A percentile compares a stretch with the other conserved stretches of the same genome.
phyloP scores from a whole-genome alignment of 2,888 invertebrate species.

The Graphium colonna region DNA sequence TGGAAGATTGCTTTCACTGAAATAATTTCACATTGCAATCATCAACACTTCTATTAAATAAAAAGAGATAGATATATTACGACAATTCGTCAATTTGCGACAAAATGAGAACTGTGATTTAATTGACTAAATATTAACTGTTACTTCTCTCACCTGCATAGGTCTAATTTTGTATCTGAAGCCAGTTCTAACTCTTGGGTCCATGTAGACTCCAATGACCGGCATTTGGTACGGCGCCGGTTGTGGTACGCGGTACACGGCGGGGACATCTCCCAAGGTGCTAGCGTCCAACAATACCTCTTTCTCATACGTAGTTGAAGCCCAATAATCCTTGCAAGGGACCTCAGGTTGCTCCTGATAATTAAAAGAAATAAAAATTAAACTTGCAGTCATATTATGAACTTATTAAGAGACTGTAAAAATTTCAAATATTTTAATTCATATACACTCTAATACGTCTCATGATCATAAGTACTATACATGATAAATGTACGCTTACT shows the following conservation, averaged over 20 bases:
- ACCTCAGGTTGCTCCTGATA: conserved; percentile 59
- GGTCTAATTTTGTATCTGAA: conserved; percentile 87
- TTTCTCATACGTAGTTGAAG: conserved; percentile 45
- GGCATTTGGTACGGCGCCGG: conserved; percentile 83
- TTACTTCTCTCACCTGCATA: conserved; percentile 76
- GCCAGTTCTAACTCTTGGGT: conserved; percentile 85
- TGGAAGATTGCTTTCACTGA: conserved; percentile 57
- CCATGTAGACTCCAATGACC: conserved; percentile 86
- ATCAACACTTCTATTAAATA: conserved; percentile 61
- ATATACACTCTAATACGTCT: too few species aligned
- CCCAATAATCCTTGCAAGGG: conserved; percentile 53
- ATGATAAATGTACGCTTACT: too few species aligned
- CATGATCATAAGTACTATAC: too few species aligned
- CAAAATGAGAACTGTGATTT: conserved; percentile 36
- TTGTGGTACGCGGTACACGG: conserved; percentile 81
- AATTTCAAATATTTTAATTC: too few species aligned
- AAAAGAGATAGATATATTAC: conserved; percentile 27
- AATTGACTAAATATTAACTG: conserved; percentile 33
- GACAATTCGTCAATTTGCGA: conserved; percentile 56
- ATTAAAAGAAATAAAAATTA: conserved; percentile 17
- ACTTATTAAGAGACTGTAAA: too few species aligned
- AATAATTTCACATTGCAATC: conserved; percentile 48
- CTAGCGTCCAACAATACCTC: conserved; percentile 79
- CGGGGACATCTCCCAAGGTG: conserved; percentile 82
- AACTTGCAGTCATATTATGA: too few species aligned